Conservation (phyloP, 2,797 vertebrate genomes). For the Danio albolineatus region DNA sequence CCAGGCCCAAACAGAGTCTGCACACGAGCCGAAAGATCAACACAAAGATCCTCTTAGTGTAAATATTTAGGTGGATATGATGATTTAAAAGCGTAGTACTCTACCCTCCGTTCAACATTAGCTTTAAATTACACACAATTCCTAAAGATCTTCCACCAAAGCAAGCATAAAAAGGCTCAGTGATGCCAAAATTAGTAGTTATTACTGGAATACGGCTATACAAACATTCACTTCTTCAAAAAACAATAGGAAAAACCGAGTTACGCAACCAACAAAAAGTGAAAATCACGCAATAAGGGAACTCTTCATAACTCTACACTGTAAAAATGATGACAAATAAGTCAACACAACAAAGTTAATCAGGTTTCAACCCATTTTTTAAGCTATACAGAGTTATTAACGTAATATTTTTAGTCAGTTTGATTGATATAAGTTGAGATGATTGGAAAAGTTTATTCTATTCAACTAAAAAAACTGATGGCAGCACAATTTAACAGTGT, state of each 20-base stretch:
- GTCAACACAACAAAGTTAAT: no score
- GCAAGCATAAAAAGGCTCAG: not conserved
- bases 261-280: conserved; percentile 33
- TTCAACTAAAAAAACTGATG: no score
- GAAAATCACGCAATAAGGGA: conserved; percentile 22
- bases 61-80: conserved; percentile 7
- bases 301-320: not conserved
- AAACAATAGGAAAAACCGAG: not conserved
- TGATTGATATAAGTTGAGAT: no score
- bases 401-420: no score
- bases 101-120: not conserved
- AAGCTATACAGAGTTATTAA: no score
- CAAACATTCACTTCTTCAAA: not conserved
- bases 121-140: no score
- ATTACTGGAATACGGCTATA: not conserved
- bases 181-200: not conserved
- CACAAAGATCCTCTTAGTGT: conserved; percentile 1
- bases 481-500: no score
- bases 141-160: not conserved
- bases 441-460: no score
- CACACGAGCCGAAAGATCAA: not conserved
- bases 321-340: no score
- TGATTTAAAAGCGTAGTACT: not conserved
- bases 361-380: no score
- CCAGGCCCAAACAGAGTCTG: not conserved